phyloP scores from a whole-genome alignment of 2,797 vertebrate species.

The Serranus cabrilla region DNA sequence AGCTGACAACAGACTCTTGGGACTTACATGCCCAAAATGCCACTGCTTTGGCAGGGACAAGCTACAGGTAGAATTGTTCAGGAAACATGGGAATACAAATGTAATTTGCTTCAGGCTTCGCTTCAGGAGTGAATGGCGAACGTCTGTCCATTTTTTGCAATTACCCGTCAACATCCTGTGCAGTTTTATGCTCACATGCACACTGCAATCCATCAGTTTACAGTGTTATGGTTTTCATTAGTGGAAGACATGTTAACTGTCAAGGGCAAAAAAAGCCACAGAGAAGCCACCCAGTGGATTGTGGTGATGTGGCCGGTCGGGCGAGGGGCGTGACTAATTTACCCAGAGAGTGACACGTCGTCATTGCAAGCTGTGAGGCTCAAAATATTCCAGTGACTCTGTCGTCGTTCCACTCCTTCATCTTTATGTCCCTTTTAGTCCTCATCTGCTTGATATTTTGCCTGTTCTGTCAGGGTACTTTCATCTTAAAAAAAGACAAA shows the following conservation, averaged over 20 bases:
- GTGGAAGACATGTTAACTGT: constrained; percentile 60
- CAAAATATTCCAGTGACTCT: constrained; percentile 34
- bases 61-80: constrained; percentile 26
- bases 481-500: constrained; percentile 53
- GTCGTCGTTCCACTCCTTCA: constrained; percentile 25
- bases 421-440: constrained; percentile 40
- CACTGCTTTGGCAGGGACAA: constrained; percentile 25
- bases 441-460: constrained; percentile 50
- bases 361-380: constrained; percentile 19
- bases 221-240: constrained; percentile 69
- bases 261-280: constrained; percentile 59
- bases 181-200: constrained; percentile 26
- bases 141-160: constrained; percentile 26
- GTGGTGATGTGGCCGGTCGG: constrained; percentile 73
- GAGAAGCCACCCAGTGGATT: constrained; percentile 59
- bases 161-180: constrained; percentile 32
- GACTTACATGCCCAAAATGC: constrained; percentile 39
- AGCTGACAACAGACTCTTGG: constrained; percentile 46
- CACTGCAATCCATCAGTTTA: constrained; percentile 36
- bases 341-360: constrained; percentile 65
- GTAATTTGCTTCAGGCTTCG: constrained; percentile 27
- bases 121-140: constrained; percentile 9
- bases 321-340: constrained; percentile 58
- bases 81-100: constrained; percentile 37
- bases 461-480: constrained; percentile 9